Evolutionary conservation across 1,140 invertebrate genomes (phyloP), one percentile per base, ranked within the genome.

Genomic region (Heliconius himera): DNA sequence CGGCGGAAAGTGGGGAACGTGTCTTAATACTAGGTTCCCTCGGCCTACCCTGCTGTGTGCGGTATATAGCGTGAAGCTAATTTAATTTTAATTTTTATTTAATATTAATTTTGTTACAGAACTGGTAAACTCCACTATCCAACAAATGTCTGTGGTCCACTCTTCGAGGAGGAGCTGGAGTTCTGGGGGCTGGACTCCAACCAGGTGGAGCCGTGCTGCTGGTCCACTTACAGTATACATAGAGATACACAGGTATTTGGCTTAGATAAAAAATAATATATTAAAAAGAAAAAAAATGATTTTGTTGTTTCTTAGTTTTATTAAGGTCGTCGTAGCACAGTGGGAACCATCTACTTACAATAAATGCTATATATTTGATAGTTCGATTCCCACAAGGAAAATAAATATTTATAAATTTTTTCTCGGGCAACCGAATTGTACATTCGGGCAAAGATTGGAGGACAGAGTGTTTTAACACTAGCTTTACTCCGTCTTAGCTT

Each of bases 211-310:
- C 99, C 99, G 0, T 99, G 99, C 94, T 99, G 99, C 95, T 99
- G 99, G 99, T 99, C 99, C 98, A 99, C 99, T 2, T 99, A 99
- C 92, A 99, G 98, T 87, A 96, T 97, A 84, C 98, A 99, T 95
- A 95, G 98, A 87, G 97, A 99, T 92, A 98, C 98, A 18, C 98
- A 98, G 96, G 98, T 99, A 66, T 22, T 22, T n/a, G 20, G 8
- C 20, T n/a, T 54, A 6, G 51, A 29, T 29, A 1, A 29, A 29
- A 29, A 29, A 29, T 36, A 36, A 36, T 36, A 36, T 36, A 36
- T 36, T 36, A 6, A 36, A 36, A 6, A 36, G 33, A 36, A 36
- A 36, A 36, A 36, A 36, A 36, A 29, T 29, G 29, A 2, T 33
- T 33, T 3, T 33, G 33, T 33, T 33, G 33, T 33, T 33, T 33